phyloP scores from a whole-genome alignment of 2,797 vertebrate species.

The Fundulus diaphanus region DNA sequence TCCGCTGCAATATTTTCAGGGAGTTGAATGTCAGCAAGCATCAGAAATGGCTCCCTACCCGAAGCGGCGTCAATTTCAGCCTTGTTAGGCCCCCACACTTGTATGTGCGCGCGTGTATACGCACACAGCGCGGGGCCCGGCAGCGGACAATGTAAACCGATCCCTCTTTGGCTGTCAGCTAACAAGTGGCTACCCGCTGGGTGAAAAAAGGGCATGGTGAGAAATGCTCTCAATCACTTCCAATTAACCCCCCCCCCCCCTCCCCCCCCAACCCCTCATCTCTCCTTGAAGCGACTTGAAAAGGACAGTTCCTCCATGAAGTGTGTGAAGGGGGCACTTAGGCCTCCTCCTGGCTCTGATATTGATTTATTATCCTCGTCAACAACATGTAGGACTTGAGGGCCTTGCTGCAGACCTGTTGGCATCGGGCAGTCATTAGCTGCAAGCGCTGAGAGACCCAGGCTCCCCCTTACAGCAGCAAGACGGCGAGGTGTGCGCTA shows the following conservation, averaged over 20 bases:
- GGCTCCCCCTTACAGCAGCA: conserved; percentile 22
- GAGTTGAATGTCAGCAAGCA: conserved; percentile 67
- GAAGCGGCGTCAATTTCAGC: conserved; percentile 72
- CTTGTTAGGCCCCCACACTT: conserved; percentile 63
- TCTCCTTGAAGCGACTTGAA: conserved; percentile 49
- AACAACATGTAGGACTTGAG: conserved; percentile 44
- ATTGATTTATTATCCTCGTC: conserved; percentile 75
- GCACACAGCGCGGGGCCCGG: conserved; percentile 49
- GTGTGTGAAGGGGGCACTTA: conserved; percentile 47
- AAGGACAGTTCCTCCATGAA: conserved; percentile 68
- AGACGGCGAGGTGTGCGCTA: conserved; percentile 1
- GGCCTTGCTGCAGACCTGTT: conserved; percentile 51
- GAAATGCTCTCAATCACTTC: conserved; percentile 81
- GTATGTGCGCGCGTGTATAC: conserved; percentile 13
- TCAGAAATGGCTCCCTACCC: conserved; percentile 50
- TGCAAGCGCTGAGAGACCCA: conserved; percentile 5
- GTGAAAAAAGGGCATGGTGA: conserved; percentile 81
- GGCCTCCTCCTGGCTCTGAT: conserved; percentile 52
- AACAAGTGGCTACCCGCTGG: conserved; percentile 82
- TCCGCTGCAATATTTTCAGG: conserved; percentile 56
- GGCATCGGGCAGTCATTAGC: conserved; percentile 59
- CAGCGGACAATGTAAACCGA: conserved; percentile 76
- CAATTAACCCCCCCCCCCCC: conserved; percentile 64
- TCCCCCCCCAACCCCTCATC: conserved; percentile 14
- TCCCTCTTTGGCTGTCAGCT: conserved; percentile 83